These are phyloP conservation scores for Silurus asotus DNA, from an alignment of 2,113 vertebrate species.

Conservation along the genomic window DNA sequence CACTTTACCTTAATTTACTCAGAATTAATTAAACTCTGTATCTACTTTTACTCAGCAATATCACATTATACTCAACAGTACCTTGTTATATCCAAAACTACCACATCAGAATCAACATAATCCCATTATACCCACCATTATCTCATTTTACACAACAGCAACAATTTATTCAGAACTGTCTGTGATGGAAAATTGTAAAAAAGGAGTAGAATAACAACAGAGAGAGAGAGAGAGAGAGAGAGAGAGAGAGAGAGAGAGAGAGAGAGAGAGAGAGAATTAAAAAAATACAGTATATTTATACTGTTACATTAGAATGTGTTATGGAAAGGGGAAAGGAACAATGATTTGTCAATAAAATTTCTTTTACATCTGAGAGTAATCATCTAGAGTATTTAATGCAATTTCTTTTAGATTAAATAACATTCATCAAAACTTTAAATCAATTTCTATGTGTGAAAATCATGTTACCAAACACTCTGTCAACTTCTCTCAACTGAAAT, in stretches of 20 bases:
- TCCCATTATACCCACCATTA: too few species aligned
- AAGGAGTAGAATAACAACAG: too few species aligned
- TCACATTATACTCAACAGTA: too few species aligned
- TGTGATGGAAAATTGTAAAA: too few species aligned
- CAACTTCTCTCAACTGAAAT: not conserved
- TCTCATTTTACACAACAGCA: too few species aligned
- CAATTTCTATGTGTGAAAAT: conserved; percentile 19
- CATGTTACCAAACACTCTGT: conserved; percentile 11
- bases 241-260: not conserved
- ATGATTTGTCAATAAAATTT: not conserved
- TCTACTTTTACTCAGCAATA: too few species aligned
- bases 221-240: not conserved
- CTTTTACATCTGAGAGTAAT: conserved; percentile 49
- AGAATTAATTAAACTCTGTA: too few species aligned
- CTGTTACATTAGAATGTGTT: not conserved
- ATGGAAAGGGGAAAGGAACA: not conserved
- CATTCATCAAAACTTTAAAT: conserved; percentile 38
- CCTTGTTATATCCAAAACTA: too few species aligned
- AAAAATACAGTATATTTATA: too few species aligned
- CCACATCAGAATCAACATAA: too few species aligned
- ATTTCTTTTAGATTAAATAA: conserved; percentile 1
- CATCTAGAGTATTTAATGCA: conserved; percentile 35
- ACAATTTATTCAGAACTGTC: too few species aligned
- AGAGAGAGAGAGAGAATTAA: not conserved
- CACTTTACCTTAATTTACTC: too few species aligned